Conservation (phyloP, 1,140 invertebrate species). For the Drosophila orosa region DNA sequence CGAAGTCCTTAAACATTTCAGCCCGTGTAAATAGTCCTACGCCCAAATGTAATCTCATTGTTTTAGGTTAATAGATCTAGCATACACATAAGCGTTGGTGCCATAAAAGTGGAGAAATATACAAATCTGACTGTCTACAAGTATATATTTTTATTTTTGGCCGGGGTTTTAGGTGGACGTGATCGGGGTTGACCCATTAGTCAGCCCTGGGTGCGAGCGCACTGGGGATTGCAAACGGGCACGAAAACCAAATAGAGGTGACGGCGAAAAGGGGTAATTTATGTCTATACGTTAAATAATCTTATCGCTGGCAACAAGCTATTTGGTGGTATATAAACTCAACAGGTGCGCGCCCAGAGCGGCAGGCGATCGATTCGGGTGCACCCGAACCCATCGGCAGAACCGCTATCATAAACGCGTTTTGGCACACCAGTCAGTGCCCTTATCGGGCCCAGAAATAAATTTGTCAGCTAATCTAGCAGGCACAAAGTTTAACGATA, state of each 20-base stretch:
- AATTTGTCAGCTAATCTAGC: constrained; percentile 67
- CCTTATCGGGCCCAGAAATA: constrained; percentile 65
- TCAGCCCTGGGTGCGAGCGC: constrained; percentile 44
- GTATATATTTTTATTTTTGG: constrained; percentile 19
- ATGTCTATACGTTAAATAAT: constrained; percentile 66
- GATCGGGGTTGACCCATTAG: constrained; percentile 45
- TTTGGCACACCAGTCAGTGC: constrained; percentile 47
- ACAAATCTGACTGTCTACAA: constrained; percentile 52
- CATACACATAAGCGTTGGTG: constrained; percentile 60
- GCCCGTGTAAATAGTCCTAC: constrained; percentile 26
- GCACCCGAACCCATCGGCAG: constrained; percentile 34
- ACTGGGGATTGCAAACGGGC: constrained; percentile 34
- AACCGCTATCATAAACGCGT: constrained; percentile 37
- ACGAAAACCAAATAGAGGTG: constrained; percentile 20
- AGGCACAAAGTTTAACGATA: constrained; percentile 50
- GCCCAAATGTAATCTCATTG: constrained; percentile 73
- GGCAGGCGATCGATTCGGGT: constrained; percentile 51
- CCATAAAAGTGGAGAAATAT: constrained; percentile 69
- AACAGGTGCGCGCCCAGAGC: constrained; percentile 66
- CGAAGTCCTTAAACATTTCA: constrained; percentile 5
- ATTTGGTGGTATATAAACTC: constrained; percentile 62
- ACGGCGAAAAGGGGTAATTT: constrained; percentile 47
- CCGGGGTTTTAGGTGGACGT: not conserved
- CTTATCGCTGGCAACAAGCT: constrained; percentile 70
- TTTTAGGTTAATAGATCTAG: constrained; percentile 36